Evolutionary conservation across 2,113 vertebrate species (phyloP).

Genomic region (Perca flavescens): DNA sequence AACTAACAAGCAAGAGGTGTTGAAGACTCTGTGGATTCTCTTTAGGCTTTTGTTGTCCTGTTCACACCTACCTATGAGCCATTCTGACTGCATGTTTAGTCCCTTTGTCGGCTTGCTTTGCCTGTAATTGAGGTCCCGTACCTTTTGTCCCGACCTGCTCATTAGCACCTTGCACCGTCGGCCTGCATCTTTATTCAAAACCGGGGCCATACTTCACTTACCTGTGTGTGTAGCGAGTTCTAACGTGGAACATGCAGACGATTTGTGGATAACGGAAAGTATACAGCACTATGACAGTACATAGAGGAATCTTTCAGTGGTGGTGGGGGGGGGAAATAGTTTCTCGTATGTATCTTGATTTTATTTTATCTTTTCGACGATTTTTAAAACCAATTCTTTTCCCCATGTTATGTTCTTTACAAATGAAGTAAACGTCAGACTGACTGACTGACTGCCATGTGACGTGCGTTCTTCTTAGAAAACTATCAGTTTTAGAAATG

Average conservation of each 20-base stretch:
- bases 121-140: slow-evolving; percentile 78
- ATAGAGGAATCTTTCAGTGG: background rate
- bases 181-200: slow-evolving; percentile 31
- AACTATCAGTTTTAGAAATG: too few relatives aligned
- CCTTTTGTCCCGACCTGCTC: slow-evolving; percentile 71
- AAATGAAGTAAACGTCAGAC: too few relatives aligned
- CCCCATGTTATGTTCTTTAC: too few relatives aligned
- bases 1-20: slow-evolving; percentile 83
- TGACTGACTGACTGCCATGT: too few relatives aligned
- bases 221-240: background rate
- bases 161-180: slow-evolving; percentile 56
- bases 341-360: too few relatives aligned
- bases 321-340: too few relatives aligned
- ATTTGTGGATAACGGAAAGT: slow-evolving; percentile 23
- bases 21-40: slow-evolving; percentile 69
- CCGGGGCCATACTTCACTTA: background rate
- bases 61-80: slow-evolving; percentile 76
- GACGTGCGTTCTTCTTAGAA: too few relatives aligned
- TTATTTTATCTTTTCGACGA: too few relatives aligned
- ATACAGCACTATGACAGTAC: background rate
- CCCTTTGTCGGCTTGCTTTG: slow-evolving; percentile 76
- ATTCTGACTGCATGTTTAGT: slow-evolving; percentile 72
- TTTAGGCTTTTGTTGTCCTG: slow-evolving; percentile 74
- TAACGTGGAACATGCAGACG: slow-evolving; percentile 8
- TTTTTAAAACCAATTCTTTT: too few relatives aligned